Conservation (phyloP, 2,888 invertebrate genomes). For the Galeopsomyia nigrocyanea region DNA sequence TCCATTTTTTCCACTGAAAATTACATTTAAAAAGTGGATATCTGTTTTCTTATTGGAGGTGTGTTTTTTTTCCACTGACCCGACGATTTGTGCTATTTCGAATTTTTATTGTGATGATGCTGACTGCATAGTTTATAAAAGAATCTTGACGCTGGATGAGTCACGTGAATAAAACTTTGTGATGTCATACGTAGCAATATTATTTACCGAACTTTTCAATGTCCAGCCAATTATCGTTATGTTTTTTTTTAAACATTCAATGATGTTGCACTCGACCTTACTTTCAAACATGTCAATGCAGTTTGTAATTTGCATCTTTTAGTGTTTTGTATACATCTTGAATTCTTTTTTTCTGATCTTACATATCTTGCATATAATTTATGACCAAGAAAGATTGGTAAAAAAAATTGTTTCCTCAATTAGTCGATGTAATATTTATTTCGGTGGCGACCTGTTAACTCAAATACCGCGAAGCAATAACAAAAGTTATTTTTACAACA, state of each 20-base stretch:
- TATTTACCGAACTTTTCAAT: neutral
- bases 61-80: no score
- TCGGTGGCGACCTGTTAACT: no score
- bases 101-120: neutral
- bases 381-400: no score
- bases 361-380: no score
- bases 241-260: neutral
- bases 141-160: no score
- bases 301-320: neutral
- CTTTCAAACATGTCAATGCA: neutral
- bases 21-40: no score
- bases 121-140: neutral
- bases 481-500: neutral
- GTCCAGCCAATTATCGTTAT: neutral
- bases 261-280: neutral
- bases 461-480: no score
- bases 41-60: no score
- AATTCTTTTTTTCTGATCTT: no score
- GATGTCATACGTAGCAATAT: neutral
- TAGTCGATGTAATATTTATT: no score
- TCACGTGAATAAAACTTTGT: neutral
- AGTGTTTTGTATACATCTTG: neutral
- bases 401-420: no score
- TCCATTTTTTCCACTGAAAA: no score
- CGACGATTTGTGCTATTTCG: constrained; percentile 5